Conservation (phyloP, 2,113 vertebrate genomes). For the Lagopus leucura region DNA sequence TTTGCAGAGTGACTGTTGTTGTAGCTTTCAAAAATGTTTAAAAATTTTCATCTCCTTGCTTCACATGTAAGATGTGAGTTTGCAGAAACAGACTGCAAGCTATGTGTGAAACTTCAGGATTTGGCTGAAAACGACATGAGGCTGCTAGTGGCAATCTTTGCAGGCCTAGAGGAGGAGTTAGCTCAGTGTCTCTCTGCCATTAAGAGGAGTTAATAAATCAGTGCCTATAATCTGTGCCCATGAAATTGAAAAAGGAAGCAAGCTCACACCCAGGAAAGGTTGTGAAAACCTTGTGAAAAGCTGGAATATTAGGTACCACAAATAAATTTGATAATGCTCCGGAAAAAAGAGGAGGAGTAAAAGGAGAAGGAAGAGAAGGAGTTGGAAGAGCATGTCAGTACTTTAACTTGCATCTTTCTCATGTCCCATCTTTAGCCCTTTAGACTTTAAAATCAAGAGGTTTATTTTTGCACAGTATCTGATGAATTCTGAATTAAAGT, state of each 20-base stretch:
- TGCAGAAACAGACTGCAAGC: neutral
- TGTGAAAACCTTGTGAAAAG: neutral
- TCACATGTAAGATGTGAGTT: neutral
- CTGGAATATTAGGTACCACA: neutral
- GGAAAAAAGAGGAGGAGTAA: neutral
- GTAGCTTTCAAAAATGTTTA: neutral
- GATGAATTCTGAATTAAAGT: conserved; percentile 43
- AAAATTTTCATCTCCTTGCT: neutral
- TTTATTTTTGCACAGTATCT: neutral
- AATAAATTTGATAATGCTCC: neutral
- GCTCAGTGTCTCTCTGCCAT: neutral
- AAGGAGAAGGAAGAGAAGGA: neutral
- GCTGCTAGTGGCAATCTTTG: neutral
- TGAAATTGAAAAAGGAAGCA: neutral
- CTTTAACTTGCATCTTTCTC: conserved; percentile 27
- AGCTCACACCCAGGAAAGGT: neutral
- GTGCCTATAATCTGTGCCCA: neutral
- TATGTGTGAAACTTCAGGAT: neutral
- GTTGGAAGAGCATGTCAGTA: neutral
- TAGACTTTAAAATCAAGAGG: conserved; percentile 44
- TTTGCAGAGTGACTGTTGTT: neutral
- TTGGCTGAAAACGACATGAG: neutral
- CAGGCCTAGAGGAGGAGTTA: neutral
- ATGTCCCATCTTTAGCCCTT: neutral
- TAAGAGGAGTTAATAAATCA: neutral